Evolutionary conservation across 2,888 invertebrate species (phyloP).

Genomic region (Lycia hirtaria): DNA sequence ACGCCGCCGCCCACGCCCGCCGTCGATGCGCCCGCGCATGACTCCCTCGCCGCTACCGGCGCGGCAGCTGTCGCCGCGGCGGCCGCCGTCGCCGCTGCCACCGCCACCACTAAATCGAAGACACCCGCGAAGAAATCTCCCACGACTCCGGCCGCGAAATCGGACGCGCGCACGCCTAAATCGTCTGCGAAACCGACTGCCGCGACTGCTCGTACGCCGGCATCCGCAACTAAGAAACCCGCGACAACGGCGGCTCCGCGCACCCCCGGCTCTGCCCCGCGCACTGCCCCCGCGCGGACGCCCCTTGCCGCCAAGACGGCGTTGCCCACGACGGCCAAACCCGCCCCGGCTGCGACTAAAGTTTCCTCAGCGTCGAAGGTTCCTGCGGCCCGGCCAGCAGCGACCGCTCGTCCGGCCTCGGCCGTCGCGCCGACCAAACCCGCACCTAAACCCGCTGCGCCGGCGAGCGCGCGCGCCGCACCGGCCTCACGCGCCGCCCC

Average conservation of each 20-base stretch:
- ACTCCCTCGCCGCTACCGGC: conserved; percentile 56
- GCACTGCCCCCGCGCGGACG: conserved; percentile 49
- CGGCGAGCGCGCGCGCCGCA: conserved; percentile 55
- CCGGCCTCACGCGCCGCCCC: conserved; percentile 10
- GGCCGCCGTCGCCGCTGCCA: conserved; percentile 35
- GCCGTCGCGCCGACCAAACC: conserved; percentile 33
- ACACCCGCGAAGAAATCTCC: conserved; percentile 53
- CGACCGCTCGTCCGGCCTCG: conserved; percentile 37
- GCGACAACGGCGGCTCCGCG: conserved; percentile 55
- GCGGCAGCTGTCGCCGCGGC: conserved; percentile 49
- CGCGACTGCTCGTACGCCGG: conserved; percentile 49
- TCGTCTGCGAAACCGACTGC: conserved; percentile 49
- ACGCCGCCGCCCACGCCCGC: conserved; percentile 55
- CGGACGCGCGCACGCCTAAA: conserved; percentile 50
- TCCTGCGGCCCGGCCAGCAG: conserved; percentile 45
- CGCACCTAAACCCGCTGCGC: conserved; percentile 34
- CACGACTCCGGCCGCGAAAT: conserved; percentile 54
- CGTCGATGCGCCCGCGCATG: conserved; percentile 51
- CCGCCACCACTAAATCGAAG: conserved; percentile 44
- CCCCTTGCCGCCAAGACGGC: conserved; percentile 41
- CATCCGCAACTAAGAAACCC: conserved; percentile 44
- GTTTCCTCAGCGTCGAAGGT: conserved; percentile 53
- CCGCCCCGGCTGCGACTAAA: conserved; percentile 31
- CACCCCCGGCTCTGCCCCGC: conserved; percentile 41
- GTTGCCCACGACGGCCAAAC: conserved; percentile 25